Evolutionary conservation across 2,113 vertebrate genomes (phyloP), one percentile per base, ranked within the genome.

Genomic region (Scophthalmus maximus): DNA sequence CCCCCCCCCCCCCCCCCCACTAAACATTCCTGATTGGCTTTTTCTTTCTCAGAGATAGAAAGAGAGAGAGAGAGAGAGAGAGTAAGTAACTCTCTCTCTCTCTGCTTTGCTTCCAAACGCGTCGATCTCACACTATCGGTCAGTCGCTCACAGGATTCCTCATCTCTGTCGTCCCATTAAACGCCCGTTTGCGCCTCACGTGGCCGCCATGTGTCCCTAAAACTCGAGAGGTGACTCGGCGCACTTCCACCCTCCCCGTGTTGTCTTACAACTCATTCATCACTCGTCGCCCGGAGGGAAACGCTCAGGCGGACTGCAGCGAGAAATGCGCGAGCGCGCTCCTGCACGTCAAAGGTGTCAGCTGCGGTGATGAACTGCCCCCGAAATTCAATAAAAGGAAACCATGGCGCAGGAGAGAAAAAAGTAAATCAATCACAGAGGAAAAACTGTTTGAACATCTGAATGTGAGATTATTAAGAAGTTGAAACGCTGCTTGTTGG

Each of bases 1-100:
- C 46, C 77, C 22, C 15, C 47, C 62, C 42, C 46, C 77, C 22
- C 15, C 77, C 22, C 15, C 47, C 62, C 42, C 46, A 74, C 69
- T 64, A 53, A 78, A 85, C 26, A 25, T 30, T 51, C 40, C 68
- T 70, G 78, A 82, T 86, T 73, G 62, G 25, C 9, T 52, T 64
- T 32, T 46, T 59, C 34, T 65, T 40, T 50, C 52, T 57, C 38
- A 10, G 67, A 63, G 58, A 63, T 10, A 64, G 40, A 38, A 51
- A 56, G 73, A 68, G 42, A 3, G 8, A 53, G 36, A 29, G 29
- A 56, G n/a, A 36, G 30, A n/a, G 51, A 29, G 59, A 55, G 29
- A 66, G 23, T 50, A 44, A 55, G 47, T 55, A 10, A 63, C 26
- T 52, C 8, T 42, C 20, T 32, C 50, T 52, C 29, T 57, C 38